Evolutionary conservation across 2,888 invertebrate genomes (phyloP).

Genomic region (Scaptomyza polygonia): DNA sequence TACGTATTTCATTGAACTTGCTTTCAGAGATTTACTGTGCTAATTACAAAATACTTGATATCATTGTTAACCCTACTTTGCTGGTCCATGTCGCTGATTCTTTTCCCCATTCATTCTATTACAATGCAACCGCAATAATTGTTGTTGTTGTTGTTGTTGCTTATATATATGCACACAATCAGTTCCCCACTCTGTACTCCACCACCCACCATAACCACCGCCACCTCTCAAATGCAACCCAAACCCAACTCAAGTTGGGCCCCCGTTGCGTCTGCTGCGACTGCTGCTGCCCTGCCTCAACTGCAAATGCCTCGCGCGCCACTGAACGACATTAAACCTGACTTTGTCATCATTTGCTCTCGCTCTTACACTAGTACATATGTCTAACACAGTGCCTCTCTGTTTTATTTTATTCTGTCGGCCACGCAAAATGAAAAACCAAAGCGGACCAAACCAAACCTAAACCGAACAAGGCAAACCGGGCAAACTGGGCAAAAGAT

Average conservation of each 20-base stretch:
- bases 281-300: slow-evolving; percentile 63
- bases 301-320: slow-evolving; percentile 70
- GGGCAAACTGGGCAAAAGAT: slow-evolving; percentile 60
- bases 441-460: slow-evolving; percentile 47
- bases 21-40: slow-evolving; percentile 14
- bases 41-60: slow-evolving; percentile 1
- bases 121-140: slow-evolving; percentile 18
- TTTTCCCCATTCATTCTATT: slow-evolving; percentile 3
- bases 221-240: slow-evolving; percentile 1
- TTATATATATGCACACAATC: slow-evolving; percentile 28
- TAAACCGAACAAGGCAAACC: slow-evolving; percentile 65
- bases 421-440: slow-evolving; percentile 19
- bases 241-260: neutral
- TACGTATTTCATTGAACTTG: slow-evolving; percentile 8
- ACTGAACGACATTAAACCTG: slow-evolving; percentile 80
- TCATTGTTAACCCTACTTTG: slow-evolving; percentile 14
- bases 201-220: neutral
- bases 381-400: neutral
- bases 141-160: slow-evolving; percentile 19
- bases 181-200: slow-evolving; percentile 17
- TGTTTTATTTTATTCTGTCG: neutral
- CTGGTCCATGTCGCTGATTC: slow-evolving; percentile 7
- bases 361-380: slow-evolving; percentile 17
- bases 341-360: slow-evolving; percentile 59
- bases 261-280: slow-evolving; percentile 17